Evolutionary conservation across 2,113 vertebrate genomes (phyloP).

Genomic region (Heliornis fulica): DNA sequence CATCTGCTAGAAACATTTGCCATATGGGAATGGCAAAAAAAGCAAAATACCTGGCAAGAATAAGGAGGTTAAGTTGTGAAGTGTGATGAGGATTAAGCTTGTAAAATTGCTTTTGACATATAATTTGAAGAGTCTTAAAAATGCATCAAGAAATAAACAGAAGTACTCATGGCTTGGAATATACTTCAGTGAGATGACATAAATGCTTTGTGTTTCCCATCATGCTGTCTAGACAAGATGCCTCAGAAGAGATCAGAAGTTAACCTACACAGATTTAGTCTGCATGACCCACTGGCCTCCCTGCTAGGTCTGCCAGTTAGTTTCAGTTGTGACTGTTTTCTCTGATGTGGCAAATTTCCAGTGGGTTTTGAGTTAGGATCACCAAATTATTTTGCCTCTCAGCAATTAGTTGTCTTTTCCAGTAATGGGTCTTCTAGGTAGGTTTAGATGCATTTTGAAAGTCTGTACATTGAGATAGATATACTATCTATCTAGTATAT

Average conservation of each 20-base stretch:
- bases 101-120: neutral
- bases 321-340: neutral
- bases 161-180: neutral
- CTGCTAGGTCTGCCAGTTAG: conserved; percentile 4
- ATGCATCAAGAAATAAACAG: neutral
- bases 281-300: neutral
- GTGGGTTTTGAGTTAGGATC: neutral
- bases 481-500: too few relatives aligned
- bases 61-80: neutral
- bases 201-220: neutral
- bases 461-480: neutral
- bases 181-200: neutral
- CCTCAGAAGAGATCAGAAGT: neutral
- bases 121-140: neutral
- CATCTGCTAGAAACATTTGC: neutral
- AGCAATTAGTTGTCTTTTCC: neutral
- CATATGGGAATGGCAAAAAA: neutral
- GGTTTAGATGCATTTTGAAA: neutral
- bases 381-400: neutral
- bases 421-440: neutral
- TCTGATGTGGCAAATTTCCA: neutral
- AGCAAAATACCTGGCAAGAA: neutral
- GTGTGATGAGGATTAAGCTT: neutral
- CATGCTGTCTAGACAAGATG: neutral
- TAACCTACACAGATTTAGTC: neutral